A percentile compares a stretch with the other conserved stretches of the same genome.
Evolutionary conservation across 2,797 vertebrate species (phyloP).

Genomic region (Siniperca undulata): DNA sequence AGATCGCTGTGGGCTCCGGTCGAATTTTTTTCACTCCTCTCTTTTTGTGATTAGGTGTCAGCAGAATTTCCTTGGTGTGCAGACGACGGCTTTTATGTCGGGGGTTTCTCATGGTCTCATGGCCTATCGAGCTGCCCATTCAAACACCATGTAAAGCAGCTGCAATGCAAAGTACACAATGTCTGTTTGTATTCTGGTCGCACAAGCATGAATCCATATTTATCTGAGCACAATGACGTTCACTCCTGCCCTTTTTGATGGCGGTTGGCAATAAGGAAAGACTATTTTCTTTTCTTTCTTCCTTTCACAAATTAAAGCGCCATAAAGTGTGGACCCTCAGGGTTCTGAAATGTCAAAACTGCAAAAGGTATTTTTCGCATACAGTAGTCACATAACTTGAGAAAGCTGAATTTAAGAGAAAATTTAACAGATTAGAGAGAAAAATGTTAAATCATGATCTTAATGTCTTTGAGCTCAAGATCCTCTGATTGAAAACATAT

Average conservation of each 20-base stretch:
- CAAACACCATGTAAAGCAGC: constrained; percentile 66
- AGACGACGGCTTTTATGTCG: constrained; percentile 86
- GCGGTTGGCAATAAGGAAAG: not conserved
- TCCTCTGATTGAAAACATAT: constrained; percentile 55
- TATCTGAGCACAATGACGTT: constrained; percentile 38
- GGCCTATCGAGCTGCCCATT: constrained; percentile 69
- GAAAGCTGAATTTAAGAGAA: constrained; percentile 8
- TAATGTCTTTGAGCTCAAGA: constrained; percentile 15
- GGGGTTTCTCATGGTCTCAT: constrained; percentile 81
- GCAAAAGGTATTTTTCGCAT: not conserved
- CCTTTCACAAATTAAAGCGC: not conserved
- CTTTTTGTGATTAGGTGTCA: constrained; percentile 86
- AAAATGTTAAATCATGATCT: constrained; percentile 26
- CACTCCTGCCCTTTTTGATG: constrained; percentile 34
- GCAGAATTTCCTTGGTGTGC: constrained; percentile 87
- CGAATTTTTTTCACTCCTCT: constrained; percentile 76
- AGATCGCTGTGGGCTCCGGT: constrained; percentile 82
- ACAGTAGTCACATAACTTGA: not conserved
- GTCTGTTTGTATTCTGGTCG: constrained; percentile 67
- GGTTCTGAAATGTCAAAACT: constrained; percentile 28
- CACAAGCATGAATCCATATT: constrained; percentile 60
- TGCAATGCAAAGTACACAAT: constrained; percentile 76
- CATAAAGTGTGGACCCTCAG: constrained; percentile 10
- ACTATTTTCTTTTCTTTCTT: not conserved
- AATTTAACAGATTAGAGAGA: not conserved